Conservation (phyloP, 2,113 vertebrate species). For the Tringa solitaria region DNA sequence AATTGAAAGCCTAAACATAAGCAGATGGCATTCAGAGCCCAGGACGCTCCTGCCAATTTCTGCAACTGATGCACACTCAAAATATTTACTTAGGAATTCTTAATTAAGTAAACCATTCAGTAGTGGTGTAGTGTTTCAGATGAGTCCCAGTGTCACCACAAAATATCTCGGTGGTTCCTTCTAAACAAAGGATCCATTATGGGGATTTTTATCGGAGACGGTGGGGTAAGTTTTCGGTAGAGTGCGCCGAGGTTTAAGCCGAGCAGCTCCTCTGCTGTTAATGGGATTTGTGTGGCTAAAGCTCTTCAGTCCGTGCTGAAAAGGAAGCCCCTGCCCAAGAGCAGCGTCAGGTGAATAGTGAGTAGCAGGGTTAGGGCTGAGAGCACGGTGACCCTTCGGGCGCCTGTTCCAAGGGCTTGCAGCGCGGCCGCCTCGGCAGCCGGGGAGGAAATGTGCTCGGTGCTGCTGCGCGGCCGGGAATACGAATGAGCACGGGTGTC, state of each 20-base stretch:
- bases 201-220: background rate
- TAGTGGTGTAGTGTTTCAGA: slow-evolving; percentile 47
- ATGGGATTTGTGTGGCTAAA: background rate
- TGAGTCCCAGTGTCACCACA: slow-evolving; percentile 21
- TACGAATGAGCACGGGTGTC: background rate
- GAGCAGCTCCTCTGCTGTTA: background rate
- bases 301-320: background rate
- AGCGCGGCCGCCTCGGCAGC: fast-evolving
- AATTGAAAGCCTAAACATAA: slow-evolving; percentile 50
- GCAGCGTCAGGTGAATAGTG: background rate
- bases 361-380: background rate
- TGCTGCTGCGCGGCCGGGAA: background rate
- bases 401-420: background rate
- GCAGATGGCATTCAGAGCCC: slow-evolving; percentile 46
- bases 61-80: slow-evolving; percentile 42
- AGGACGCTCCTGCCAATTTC: slow-evolving; percentile 27
- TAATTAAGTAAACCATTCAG: slow-evolving; percentile 55
- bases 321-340: background rate
- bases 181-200: slow-evolving; percentile 50
- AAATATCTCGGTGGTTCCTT: background rate
- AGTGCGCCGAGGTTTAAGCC: background rate
- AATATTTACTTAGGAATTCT: slow-evolving; percentile 69
- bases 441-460: background rate
- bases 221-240: background rate
- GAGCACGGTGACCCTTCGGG: background rate